Conservation (phyloP, 2,888 invertebrate species). For the Eulithis testata region DNA sequence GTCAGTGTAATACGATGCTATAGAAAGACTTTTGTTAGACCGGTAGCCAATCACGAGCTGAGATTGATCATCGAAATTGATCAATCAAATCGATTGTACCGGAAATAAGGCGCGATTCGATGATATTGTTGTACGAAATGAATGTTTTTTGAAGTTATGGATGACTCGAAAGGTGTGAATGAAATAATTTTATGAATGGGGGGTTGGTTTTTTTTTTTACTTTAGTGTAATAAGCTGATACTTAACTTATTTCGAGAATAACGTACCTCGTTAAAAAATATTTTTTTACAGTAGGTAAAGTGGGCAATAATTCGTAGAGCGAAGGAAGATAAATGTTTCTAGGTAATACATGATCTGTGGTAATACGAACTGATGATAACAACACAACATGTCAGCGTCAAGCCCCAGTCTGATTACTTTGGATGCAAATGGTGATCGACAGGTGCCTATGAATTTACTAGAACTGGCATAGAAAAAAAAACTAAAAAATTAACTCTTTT, state of each 20-base stretch:
- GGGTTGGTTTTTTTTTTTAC: background rate
- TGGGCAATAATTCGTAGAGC: background rate
- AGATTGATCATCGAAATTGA: constrained; percentile 83
- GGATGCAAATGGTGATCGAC: constrained; percentile 62
- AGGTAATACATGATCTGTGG: background rate
- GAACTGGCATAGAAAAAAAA: constrained; percentile 26
- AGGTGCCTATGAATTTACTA: constrained; percentile 45
- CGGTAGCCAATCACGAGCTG: constrained; percentile 80
- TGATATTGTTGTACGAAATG: constrained; percentile 68
- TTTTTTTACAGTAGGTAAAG: background rate
- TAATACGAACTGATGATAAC: constrained; percentile 32
- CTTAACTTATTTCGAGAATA: constrained; percentile 5
- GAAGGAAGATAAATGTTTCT: constrained; percentile 15
- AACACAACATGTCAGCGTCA: constrained; percentile 53
- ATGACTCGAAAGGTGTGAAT: constrained; percentile 47
- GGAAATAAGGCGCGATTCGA: constrained; percentile 81
- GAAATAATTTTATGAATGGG: background rate
- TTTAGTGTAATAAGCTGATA: background rate
- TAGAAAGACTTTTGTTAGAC: constrained; percentile 61
- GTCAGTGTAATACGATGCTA: constrained; percentile 69
- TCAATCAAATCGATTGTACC: constrained; percentile 82
- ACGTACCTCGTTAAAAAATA: background rate
- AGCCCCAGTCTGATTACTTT: constrained; percentile 60
- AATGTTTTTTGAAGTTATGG: constrained; percentile 64
- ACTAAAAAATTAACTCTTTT: no score